phyloP scores from a whole-genome alignment of 2,113 vertebrate genomes.

The Girardinichthys multiradiatus region DNA sequence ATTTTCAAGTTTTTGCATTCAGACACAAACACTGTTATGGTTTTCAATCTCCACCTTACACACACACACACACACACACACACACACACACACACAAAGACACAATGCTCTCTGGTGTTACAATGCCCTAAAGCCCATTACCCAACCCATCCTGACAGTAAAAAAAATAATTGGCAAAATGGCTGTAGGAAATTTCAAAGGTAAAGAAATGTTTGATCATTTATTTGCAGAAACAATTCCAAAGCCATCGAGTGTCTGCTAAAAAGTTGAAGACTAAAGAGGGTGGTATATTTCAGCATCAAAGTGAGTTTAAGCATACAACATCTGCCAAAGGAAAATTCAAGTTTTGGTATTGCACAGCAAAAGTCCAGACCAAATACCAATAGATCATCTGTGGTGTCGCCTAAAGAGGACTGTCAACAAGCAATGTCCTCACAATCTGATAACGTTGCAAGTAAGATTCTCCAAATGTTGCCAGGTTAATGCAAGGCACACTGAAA shows the following conservation, averaged over 20 bases:
- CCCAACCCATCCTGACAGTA: slow-evolving; percentile 39
- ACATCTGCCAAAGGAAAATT: background rate
- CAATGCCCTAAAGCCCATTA: slow-evolving; percentile 57
- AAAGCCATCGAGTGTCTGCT: too few species aligned
- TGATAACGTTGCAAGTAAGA: background rate
- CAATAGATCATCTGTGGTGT: background rate
- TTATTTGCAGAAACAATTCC: background rate
- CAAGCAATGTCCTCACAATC: background rate
- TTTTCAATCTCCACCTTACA: slow-evolving; percentile 13
- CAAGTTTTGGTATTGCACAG: background rate
- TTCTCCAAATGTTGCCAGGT: background rate
- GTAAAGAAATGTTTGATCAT: background rate
- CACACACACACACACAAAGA: background rate
- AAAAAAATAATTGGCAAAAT: slow-evolving; percentile 52
- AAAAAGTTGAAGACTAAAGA: too few species aligned
- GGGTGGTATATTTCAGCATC: too few species aligned
- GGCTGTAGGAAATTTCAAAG: slow-evolving; percentile 32
- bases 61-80: background rate
- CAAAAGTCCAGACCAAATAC: background rate
- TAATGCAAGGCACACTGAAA: background rate
- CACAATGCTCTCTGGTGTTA: slow-evolving; percentile 36
- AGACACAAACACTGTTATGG: slow-evolving; percentile 12
- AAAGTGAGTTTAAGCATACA: too few species aligned
- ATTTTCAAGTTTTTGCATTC: slow-evolving; percentile 19
- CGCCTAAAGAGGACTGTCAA: background rate